Evolutionary conservation across 2,888 invertebrate genomes (phyloP), one percentile per base, ranked within the genome.

Genomic region (Ochropleura leucogaster): DNA sequence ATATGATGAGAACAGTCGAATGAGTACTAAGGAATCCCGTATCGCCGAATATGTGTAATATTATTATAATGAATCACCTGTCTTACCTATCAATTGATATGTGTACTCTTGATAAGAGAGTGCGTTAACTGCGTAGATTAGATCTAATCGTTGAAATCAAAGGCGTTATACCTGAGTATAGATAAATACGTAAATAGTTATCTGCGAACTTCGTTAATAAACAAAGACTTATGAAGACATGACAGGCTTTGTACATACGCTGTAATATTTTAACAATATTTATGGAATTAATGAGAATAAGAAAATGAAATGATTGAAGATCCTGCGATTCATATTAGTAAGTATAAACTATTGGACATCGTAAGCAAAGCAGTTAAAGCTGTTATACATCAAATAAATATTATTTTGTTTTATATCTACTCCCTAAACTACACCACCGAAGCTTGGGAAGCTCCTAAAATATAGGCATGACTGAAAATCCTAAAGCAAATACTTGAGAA

Each of bases 51-150:
- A 68, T 70, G 47, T 66, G 63, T 71, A 74, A 69, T 60, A 69
- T 72, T 53, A 83, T 64, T 57, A 60, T 70, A 75, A 73, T 83
- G 74, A 79, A 77, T 85, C 87, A 87, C 69, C 73, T 57, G 66
- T 20, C 67, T 68, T 67, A 79, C 65, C 66, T 10, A 77, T 68
- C 63, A 55, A 75, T 78, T 66, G 68, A 80, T 82, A 70, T 44
- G 63, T 69, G 55, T 72, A 68, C 63, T 55, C 49, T 44, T 71
- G 84, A 81, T 86, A 85, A 72, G 64, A 40, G 4, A 59, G 59
- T 68, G 57, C 66, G 68, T 87, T 77, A 82, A 59, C 75, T 49
- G 55, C 69, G 74, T 71, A 71, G 71, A 77, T 75, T 62, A 65
- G 42, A 10, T 30, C 16, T 73, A 64, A 79, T 80, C 78, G 42